phyloP scores from a whole-genome alignment of 2,113 vertebrate genomes.

The Deroptyus accipitrinus region DNA sequence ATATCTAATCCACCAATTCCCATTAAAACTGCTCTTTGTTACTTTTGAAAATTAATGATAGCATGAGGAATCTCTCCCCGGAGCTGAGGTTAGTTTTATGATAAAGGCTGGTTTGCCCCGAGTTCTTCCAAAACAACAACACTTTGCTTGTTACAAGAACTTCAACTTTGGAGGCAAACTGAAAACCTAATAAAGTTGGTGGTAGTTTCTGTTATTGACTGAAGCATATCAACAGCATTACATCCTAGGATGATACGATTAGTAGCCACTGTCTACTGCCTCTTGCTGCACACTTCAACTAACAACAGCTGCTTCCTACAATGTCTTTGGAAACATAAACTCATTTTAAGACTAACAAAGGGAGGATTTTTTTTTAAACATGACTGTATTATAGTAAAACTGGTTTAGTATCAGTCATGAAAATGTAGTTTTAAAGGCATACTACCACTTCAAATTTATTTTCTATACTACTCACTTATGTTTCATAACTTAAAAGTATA shows the following conservation, averaged over 20 bases:
- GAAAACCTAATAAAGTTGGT: neutral
- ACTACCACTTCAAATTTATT: neutral
- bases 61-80: neutral
- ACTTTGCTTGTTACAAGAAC: neutral
- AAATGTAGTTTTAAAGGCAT: slow-evolving; percentile 1
- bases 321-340: neutral
- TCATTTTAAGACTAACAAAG: neutral
- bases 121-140: neutral
- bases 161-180: neutral
- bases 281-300: neutral
- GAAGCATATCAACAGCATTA: neutral
- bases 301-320: neutral
- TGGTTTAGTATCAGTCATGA: neutral
- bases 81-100: neutral
- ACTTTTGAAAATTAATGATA: neutral
- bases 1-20: neutral
- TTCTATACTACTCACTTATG: neutral
- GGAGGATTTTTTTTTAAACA: neutral
- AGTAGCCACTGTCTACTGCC: neutral
- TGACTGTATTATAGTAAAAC: neutral
- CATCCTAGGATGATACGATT: neutral
- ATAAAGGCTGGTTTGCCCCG: neutral
- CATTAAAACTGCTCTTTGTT: neutral
- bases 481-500: neutral
- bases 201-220: neutral